These are phyloP conservation scores for Heliconius ismenius DNA, from an alignment of 2,888 invertebrate genomes.

Conservation along the genomic window DNA sequence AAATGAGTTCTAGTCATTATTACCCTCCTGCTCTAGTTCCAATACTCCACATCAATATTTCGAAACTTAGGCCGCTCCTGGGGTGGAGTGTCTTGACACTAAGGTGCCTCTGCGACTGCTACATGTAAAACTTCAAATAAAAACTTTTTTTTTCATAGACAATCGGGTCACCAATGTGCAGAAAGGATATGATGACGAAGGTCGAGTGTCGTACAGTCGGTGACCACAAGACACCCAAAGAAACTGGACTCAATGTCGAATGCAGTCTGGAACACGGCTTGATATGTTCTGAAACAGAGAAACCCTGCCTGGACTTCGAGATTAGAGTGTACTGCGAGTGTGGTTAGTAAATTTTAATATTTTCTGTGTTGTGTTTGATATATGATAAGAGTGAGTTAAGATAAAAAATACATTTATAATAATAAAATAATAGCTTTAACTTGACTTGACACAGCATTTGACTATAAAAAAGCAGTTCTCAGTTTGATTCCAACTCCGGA, in stretches of 20 bases:
- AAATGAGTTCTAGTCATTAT: too few relatives aligned
- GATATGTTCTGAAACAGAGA: slow-evolving; percentile 80
- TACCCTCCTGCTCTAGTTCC: too few relatives aligned
- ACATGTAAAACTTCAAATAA: not conserved
- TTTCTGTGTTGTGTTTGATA: not conserved
- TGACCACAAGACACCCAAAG: slow-evolving; percentile 83
- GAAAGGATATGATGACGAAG: slow-evolving; percentile 83
- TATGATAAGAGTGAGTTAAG: too few relatives aligned
- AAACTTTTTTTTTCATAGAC: slow-evolving; percentile 49
- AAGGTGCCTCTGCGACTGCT: too few relatives aligned
- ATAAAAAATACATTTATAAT: not conserved
- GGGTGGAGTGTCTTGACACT: too few relatives aligned
- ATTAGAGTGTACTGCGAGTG: slow-evolving; percentile 87
- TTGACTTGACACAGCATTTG: not conserved
- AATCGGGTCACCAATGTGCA: slow-evolving; percentile 81
- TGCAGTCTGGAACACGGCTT: slow-evolving; percentile 89
- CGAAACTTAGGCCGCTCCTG: too few relatives aligned
- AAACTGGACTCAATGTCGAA: slow-evolving; percentile 87
- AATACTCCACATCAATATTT: too few relatives aligned
- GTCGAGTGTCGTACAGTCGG: slow-evolving; percentile 89
- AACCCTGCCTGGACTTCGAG: slow-evolving; percentile 90
- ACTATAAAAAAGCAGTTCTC: not conserved
- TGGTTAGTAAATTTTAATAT: slow-evolving; percentile 45
- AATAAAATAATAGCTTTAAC: not conserved
- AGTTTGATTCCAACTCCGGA: not conserved